phyloP scores from a whole-genome alignment of 2,888 invertebrate genomes.

The Macropis europaea region DNA sequence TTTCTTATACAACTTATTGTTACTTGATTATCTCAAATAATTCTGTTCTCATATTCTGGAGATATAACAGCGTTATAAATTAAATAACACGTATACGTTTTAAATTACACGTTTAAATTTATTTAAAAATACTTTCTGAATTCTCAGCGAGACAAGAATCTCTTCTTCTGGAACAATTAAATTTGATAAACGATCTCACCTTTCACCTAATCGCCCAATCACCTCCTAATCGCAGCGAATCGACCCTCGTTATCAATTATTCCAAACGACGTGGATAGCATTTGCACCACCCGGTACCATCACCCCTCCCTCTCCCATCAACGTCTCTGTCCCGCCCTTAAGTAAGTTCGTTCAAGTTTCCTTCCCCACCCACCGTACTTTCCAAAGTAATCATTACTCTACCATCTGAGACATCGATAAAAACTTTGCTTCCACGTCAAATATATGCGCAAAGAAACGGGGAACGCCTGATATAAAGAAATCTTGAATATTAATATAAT shows the following conservation, averaged over 20 bases:
- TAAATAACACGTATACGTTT: no score
- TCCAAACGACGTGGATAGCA: slow-evolving; percentile 20
- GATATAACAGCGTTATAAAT: no score
- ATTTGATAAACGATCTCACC: background rate
- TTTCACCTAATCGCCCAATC: slow-evolving; percentile 16
- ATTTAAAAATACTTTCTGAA: no score
- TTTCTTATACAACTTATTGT: no score
- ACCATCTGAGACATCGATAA: background rate
- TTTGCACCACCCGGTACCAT: slow-evolving; percentile 22
- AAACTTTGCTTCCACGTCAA: no score
- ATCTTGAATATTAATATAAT: no score
- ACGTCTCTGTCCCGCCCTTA: slow-evolving; percentile 3
- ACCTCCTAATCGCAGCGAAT: slow-evolving; percentile 14
- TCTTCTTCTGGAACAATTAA: background rate
- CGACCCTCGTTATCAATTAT: slow-evolving; percentile 33
- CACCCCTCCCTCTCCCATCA: slow-evolving; percentile 17
- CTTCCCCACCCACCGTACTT: background rate
- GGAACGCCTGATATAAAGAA: no score
- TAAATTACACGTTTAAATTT: no score
- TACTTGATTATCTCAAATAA: no score
- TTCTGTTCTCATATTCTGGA: no score
- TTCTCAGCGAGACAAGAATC: no score
- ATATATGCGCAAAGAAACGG: no score
- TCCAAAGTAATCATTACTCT: background rate
- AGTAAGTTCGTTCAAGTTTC: slow-evolving; percentile 21